Conservation (phyloP, 2,113 vertebrate species). For the Equus quagga region DNA sequence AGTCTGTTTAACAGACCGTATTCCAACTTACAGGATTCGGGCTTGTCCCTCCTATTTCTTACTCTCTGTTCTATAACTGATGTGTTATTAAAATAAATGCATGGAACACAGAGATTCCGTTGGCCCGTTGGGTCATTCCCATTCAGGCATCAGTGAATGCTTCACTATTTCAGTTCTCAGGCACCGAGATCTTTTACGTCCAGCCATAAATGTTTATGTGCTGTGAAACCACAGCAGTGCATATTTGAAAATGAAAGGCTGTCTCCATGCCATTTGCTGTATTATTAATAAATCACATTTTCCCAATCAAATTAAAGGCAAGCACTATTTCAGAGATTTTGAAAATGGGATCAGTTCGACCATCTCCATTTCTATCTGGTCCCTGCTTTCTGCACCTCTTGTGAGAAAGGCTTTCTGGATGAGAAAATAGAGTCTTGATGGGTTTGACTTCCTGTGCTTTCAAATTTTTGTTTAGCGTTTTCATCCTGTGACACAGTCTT, state of each 20-base stretch:
- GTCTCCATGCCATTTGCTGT: conserved; percentile 38
- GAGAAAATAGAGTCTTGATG: not conserved
- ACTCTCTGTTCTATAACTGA: fast-evolving
- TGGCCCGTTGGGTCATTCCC: not conserved
- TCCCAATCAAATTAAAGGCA: conserved; percentile 41
- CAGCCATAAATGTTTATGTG: conserved; percentile 53
- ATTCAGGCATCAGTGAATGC: fast-evolving
- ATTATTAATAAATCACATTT: conserved; percentile 48
- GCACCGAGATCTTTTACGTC: not conserved
- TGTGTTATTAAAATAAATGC: not conserved
- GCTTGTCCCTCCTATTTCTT: not conserved
- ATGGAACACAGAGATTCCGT: fast-evolving
- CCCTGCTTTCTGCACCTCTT: not conserved
- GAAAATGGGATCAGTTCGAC: not conserved
- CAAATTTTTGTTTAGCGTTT: not conserved
- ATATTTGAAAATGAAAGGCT: conserved; percentile 47
- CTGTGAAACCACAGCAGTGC: conserved; percentile 55
- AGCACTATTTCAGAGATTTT: not conserved
- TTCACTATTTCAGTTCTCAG: not conserved
- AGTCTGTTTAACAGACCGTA: too few relatives aligned
- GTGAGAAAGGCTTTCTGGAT: not conserved
- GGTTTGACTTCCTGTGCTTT: not conserved
- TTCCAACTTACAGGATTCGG: not conserved
- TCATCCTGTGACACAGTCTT: not conserved
- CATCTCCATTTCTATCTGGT: not conserved